These are phyloP conservation scores for Netelia inedita DNA, from an alignment of 2,888 invertebrate species.

Conservation along the genomic window DNA sequence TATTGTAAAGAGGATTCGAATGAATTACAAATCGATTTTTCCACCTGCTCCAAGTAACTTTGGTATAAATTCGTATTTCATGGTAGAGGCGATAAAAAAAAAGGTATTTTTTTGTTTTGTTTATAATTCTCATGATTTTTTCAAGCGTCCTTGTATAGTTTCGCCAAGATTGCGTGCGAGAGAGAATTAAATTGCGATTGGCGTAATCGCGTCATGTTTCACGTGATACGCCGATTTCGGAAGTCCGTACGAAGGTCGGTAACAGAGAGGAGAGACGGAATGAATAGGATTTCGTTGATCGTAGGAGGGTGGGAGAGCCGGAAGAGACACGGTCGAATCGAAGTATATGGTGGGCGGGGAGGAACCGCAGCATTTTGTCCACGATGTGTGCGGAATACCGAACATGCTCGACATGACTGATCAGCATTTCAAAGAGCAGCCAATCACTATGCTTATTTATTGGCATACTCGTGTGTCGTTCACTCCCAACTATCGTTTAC, in stretches of 20 bases:
- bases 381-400: constrained; percentile 27
- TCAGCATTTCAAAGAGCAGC: constrained; percentile 28
- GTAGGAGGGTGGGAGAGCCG: constrained; percentile 46
- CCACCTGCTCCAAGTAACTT: neutral
- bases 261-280: constrained; percentile 21
- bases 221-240: constrained; percentile 47
- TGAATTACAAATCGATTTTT: neutral
- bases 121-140: neutral
- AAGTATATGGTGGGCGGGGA: constrained; percentile 10
- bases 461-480: neutral
- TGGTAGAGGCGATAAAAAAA: neutral
- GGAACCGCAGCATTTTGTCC: constrained; percentile 48
- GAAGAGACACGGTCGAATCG: constrained; percentile 44
- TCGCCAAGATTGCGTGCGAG: constrained; percentile 23
- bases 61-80: neutral
- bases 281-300: constrained; percentile 48
- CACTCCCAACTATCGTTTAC: neutral
- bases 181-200: constrained; percentile 38
- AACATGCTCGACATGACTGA: constrained; percentile 24
- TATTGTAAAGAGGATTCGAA: neutral
- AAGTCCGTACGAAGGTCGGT: constrained; percentile 43
- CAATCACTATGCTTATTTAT: constrained; percentile 16
- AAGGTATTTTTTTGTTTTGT: neutral
- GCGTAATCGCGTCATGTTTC: constrained; percentile 19
- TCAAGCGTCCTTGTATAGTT: constrained; percentile 29